Evolutionary conservation across 2,797 vertebrate species (phyloP), one percentile per base, ranked within the genome.

Genomic region (Myotis daubentonii): DNA sequence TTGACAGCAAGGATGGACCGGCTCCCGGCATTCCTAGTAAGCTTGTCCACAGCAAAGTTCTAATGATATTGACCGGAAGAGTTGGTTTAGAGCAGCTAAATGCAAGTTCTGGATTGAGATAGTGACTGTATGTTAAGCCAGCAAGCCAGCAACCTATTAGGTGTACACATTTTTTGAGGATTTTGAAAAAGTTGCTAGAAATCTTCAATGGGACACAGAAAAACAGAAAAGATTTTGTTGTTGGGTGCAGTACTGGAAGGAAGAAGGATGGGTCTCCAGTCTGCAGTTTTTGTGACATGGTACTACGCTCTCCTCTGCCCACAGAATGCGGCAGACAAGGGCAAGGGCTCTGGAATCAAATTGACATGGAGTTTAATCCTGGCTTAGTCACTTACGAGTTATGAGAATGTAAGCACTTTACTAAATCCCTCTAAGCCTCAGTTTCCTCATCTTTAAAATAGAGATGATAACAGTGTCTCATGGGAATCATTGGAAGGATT

Each of bases 361-460:
- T 5, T 23, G 49, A 11, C 0, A 1, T 4, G 1, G 4, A 62
- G 16, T 55, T 80, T 66, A 41, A 68, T 70, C 51, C 62, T 81
- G 60, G 16, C 30, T 84, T 33, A 28, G 60, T 44, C 51, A 88
- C 57, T 49, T 82, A 60, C 0, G 8, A 53, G 30, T n/a, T 9
- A 4, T 36, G 55, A 30, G 65, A n/a, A 33, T 23, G 0, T 16
- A 15, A 84, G 6, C 33, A 89, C 76, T 44, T 89, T 80, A 47
- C 5, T 12, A 60, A 94, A 89, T 85, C 68, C 47, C 70, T 71
- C 66, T 78, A 66, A 89, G 80, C 62, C 81, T 79, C 19, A 16
- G 87, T 96, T 96, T 96, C 78, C 93, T 87, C 72, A 75, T 90
- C 66, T 81, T 62, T 62, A 85, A 96, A 95, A 60, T 2, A 75